Evolutionary conservation across 2,113 vertebrate genomes (phyloP).

Genomic region (Phoenicopterus ruber): DNA sequence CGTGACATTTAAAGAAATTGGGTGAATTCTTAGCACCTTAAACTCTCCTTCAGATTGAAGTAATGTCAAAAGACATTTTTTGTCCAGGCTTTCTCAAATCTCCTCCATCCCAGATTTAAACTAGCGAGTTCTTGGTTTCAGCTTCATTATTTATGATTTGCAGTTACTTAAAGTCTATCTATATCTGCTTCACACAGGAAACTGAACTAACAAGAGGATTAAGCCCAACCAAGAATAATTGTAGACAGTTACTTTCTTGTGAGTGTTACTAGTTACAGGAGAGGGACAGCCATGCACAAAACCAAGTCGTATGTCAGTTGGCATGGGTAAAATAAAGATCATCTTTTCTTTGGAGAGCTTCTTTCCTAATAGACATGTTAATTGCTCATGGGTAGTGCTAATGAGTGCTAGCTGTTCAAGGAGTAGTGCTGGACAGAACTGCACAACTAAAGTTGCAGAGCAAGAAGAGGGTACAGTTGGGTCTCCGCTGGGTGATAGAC

Average conservation of each 20-base stretch:
- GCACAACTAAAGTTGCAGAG: background rate
- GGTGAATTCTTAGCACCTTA: background rate
- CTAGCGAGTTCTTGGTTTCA: background rate
- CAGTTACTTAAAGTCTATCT: background rate
- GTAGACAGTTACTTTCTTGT: background rate
- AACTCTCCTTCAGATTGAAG: background rate
- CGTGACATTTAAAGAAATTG: background rate
- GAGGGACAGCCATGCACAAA: background rate
- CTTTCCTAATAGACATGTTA: background rate
- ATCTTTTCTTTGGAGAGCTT: background rate
- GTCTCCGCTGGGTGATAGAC: background rate
- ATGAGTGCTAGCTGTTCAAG: background rate
- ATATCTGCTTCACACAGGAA: background rate
- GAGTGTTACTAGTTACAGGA: background rate
- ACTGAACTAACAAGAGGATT: background rate
- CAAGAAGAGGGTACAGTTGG: background rate
- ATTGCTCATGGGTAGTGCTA: background rate
- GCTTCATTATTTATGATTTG: background rate
- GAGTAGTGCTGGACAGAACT: background rate
- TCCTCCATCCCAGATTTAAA: background rate
- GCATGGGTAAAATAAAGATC: background rate
- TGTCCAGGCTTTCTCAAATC: background rate
- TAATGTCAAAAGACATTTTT: background rate
- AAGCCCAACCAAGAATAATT: background rate
- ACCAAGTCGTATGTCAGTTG: fast-evolving